A percentile compares a stretch with the other conserved stretches of the same genome.
phyloP scores from a whole-genome alignment of 2,888 invertebrate genomes.

The Colletes collaris region DNA sequence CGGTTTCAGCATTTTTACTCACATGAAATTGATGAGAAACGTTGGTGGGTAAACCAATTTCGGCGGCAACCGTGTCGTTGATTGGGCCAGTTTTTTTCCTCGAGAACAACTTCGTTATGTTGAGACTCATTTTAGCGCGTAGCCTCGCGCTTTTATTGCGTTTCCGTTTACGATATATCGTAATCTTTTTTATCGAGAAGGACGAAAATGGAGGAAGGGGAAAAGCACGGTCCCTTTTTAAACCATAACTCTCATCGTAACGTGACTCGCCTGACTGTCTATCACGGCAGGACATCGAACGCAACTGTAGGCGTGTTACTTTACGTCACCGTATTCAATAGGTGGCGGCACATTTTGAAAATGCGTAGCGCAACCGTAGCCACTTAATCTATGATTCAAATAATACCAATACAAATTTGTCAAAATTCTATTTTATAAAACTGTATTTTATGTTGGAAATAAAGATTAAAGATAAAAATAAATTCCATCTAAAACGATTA shows the following conservation, averaged over 20 bases:
- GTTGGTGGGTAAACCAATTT: constrained; percentile 93
- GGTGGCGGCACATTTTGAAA: constrained; percentile 36
- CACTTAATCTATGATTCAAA: background rate
- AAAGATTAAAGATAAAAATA: too few species aligned
- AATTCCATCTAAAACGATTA: too few species aligned
- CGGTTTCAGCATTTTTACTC: constrained; percentile 91
- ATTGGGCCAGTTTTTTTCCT: constrained; percentile 74
- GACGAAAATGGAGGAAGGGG: background rate
- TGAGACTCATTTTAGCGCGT: constrained; percentile 78
- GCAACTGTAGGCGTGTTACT: constrained; percentile 34
- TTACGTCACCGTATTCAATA: constrained; percentile 6
- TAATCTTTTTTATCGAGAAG: background rate
- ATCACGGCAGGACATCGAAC: constrained; percentile 24
- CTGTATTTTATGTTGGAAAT: too few species aligned
- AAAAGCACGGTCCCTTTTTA: constrained; percentile 20
- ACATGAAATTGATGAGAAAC: constrained; percentile 95
- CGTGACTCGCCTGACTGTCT: constrained; percentile 40
- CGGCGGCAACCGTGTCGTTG: constrained; percentile 84
- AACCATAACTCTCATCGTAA: constrained; percentile 40
- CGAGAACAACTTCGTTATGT: constrained; percentile 80
- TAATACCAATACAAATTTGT: background rate
- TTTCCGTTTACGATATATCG: constrained; percentile 28
- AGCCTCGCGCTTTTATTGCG: constrained; percentile 29
- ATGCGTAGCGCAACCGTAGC: background rate
- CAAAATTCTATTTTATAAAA: too few species aligned